These are phyloP conservation scores for Neodiprion fabricii DNA, from an alignment of 1,140 invertebrate species.

Conservation along the genomic window DNA sequence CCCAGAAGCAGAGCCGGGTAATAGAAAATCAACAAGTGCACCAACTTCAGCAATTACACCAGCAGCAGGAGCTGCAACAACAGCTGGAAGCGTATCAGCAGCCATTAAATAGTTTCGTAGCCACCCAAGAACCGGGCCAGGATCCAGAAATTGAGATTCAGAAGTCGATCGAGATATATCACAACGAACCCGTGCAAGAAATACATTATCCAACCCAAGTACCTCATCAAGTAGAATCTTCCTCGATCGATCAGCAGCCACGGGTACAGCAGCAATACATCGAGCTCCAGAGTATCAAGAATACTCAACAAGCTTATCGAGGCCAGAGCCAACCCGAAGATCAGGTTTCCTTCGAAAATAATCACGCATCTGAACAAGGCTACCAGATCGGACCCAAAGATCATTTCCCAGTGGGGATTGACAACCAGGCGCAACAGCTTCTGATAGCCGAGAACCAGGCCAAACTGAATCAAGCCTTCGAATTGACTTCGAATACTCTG, in stretches of 20 bases:
- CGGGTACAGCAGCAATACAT: constrained; percentile 17
- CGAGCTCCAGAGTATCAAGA: constrained; percentile 15
- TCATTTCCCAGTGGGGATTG: neutral
- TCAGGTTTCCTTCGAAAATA: neutral
- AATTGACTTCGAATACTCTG: neutral
- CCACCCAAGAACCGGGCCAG: neutral
- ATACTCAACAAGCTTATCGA: constrained; percentile 30
- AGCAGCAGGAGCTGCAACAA: constrained; percentile 12
- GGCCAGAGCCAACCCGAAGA: constrained; percentile 16
- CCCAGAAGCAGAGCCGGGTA: too few species aligned
- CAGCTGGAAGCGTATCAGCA: neutral
- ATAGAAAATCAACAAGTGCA: constrained; percentile 15
- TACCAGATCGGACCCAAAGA: neutral
- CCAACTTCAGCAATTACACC: constrained; percentile 12
- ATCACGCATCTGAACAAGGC: neutral
- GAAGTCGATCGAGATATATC: constrained; percentile 54
- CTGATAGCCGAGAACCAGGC: neutral
- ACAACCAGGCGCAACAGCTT: neutral
- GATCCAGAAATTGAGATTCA: constrained; percentile 48
- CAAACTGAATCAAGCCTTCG: neutral
- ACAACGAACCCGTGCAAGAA: constrained; percentile 48
- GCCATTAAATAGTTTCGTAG: neutral
- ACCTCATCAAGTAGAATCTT: constrained; percentile 26
- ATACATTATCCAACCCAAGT: constrained; percentile 47
- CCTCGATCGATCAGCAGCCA: constrained; percentile 24